Percentiles rank a stretch among this genome's conserved stretches.
Conservation (phyloP, 2,113 vertebrate genomes). For the Serinus canaria region DNA sequence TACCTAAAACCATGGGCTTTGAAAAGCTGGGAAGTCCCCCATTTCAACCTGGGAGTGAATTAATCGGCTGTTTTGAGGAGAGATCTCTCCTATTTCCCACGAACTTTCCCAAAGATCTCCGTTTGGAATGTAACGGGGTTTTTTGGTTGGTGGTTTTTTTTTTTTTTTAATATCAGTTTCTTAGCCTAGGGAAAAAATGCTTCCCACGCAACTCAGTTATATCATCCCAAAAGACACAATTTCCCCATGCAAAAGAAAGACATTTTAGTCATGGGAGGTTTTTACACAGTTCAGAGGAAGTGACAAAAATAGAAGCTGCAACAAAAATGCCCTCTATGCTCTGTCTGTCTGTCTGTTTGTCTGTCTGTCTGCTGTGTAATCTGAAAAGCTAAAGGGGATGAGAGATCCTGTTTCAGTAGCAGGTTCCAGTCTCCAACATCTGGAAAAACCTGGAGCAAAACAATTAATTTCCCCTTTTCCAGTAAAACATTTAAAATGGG, state of each 20-base stretch:
- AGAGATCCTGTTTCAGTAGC: constrained; percentile 8
- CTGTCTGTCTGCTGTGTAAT: constrained; percentile 1
- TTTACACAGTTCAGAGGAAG: constrained; percentile 21
- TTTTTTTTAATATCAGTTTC: background rate
- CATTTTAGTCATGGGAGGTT: background rate
- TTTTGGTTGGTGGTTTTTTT: too few relatives aligned
- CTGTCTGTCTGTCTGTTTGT: background rate
- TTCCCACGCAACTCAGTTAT: constrained; percentile 24
- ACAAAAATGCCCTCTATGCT: background rate
- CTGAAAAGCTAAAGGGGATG: background rate
- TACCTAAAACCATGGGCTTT: background rate
- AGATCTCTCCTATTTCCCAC: background rate
- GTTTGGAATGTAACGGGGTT: background rate
- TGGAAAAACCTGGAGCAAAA: background rate
- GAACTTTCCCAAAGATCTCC: background rate
- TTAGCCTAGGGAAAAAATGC: background rate
- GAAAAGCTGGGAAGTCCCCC: background rate
- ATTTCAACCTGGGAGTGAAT: background rate
- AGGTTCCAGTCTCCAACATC: constrained; percentile 2
- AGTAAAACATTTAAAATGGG: background rate
- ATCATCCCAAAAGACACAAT: background rate
- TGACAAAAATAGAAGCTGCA: constrained; percentile 24
- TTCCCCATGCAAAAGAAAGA: background rate
- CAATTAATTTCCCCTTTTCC: constrained; percentile 5
- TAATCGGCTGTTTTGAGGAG: background rate